phyloP scores from a whole-genome alignment of 2,888 invertebrate genomes.

The Andrena camellia region DNA sequence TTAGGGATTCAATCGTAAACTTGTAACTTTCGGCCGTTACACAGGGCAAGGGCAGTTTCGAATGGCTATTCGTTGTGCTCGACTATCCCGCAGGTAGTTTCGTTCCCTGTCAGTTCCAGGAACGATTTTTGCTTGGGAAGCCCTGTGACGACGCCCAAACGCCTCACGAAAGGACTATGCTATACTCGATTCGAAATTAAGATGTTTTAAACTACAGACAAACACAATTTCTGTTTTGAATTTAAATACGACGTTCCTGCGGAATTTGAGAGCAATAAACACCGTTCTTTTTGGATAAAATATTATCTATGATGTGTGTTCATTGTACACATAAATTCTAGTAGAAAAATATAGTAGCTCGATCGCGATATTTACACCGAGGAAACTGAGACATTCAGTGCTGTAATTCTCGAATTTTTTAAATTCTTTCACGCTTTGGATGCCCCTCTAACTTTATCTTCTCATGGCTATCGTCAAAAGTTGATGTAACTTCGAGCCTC shows the following conservation, averaged over 20 bases:
- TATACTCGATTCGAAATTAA: neutral
- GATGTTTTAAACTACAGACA: neutral
- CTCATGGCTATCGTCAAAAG: conserved; percentile 72
- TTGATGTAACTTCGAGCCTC: conserved; percentile 75
- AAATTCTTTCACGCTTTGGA: neutral
- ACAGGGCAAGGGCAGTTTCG: neutral
- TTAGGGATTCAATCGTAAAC: neutral
- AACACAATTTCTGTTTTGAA: neutral
- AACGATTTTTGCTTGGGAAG: conserved; percentile 9
- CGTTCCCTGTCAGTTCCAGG: neutral
- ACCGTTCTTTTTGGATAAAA: no score
- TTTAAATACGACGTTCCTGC: neutral
- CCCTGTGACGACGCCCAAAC: neutral
- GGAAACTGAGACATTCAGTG: neutral
- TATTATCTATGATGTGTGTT: no score
- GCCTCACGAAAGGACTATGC: neutral
- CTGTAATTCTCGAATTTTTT: neutral
- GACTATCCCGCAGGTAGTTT: conserved; percentile 32
- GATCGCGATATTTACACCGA: neutral
- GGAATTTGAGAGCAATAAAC: no score
- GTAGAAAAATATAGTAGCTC: neutral
- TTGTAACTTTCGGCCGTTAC: neutral
- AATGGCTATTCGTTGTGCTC: neutral
- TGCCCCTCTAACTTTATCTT: conserved; percentile 50
- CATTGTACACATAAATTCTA: no score